Percentiles rank a stretch among this genome's conserved stretches.
These are phyloP conservation scores for Laspeyria flexula DNA, from an alignment of 2,888 invertebrate genomes.

Conservation along the genomic window DNA sequence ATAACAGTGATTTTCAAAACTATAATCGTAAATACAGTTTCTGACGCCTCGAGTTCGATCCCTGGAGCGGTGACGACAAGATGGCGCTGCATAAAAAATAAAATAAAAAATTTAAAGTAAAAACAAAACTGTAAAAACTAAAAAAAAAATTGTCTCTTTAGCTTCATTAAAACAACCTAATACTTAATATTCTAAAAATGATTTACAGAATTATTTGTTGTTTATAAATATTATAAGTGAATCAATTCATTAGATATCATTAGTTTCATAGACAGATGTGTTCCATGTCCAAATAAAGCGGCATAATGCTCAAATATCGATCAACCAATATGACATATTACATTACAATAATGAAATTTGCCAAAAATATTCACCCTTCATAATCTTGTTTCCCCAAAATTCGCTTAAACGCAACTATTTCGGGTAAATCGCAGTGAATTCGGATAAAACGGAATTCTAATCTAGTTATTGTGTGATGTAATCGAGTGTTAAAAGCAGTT, in stretches of 20 bases:
- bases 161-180: no score
- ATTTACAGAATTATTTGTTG: no score
- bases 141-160: no score
- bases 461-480: conserved; percentile 69
- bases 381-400: conserved; percentile 71
- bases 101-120: no score
- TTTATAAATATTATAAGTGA: no score
- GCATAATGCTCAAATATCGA: conserved; percentile 45
- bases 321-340: conserved; percentile 47
- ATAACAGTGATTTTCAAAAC: no score
- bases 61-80: no score
- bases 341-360: conserved; percentile 73
- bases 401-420: conserved; percentile 74
- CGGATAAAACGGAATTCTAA: conserved; percentile 74
- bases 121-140: no score
- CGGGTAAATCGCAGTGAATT: conserved; percentile 67
- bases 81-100: no score
- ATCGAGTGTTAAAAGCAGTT: conserved; percentile 72
- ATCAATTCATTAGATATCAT: conserved; percentile 27
- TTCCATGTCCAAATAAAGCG: conserved; percentile 34
- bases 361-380: conserved; percentile 68
- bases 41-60: no score
- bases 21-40: no score
- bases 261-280: conserved; percentile 30
- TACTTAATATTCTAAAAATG: no score